phyloP scores from a whole-genome alignment of 2,888 invertebrate species.

The Schrankia costaestrigalis region DNA sequence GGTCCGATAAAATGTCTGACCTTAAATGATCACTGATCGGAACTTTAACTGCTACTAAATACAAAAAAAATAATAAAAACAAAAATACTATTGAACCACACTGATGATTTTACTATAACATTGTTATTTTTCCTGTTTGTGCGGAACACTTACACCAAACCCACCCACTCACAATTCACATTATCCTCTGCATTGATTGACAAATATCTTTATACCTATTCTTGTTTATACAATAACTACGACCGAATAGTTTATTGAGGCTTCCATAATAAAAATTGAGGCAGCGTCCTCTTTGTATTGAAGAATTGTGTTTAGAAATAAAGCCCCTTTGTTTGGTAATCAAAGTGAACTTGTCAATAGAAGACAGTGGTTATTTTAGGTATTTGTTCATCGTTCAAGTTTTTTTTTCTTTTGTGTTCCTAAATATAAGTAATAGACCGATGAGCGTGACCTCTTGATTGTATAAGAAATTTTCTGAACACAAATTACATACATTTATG shows the following conservation, averaged over 20 bases:
- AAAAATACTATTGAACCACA: background rate
- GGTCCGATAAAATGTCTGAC: no score
- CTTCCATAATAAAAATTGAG: constrained; percentile 14
- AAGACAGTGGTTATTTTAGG: background rate
- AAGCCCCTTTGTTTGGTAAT: constrained; percentile 12
- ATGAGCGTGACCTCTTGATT: no score
- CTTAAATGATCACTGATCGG: no score
- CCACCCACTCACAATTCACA: background rate
- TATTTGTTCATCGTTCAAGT: background rate
- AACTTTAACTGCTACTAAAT: no score
- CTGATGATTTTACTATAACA: background rate
- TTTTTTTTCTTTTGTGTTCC: background rate
- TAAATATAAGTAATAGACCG: no score
- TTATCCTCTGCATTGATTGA: constrained; percentile 7
- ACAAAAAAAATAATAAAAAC: no score
- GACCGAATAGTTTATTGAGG: constrained; percentile 17
- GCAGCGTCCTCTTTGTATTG: constrained; percentile 13
- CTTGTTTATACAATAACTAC: constrained; percentile 14
- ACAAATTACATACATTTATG: no score
- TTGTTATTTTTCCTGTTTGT: constrained; percentile 5
- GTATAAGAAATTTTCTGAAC: no score
- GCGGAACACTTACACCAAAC: constrained; percentile 1
- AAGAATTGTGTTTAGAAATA: constrained; percentile 17
- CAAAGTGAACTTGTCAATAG: constrained; percentile 8
- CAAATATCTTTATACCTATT: constrained; percentile 6